Evolutionary conservation across 1,140 invertebrate species (phyloP).

Genomic region (Psilanteris sp.): DNA sequence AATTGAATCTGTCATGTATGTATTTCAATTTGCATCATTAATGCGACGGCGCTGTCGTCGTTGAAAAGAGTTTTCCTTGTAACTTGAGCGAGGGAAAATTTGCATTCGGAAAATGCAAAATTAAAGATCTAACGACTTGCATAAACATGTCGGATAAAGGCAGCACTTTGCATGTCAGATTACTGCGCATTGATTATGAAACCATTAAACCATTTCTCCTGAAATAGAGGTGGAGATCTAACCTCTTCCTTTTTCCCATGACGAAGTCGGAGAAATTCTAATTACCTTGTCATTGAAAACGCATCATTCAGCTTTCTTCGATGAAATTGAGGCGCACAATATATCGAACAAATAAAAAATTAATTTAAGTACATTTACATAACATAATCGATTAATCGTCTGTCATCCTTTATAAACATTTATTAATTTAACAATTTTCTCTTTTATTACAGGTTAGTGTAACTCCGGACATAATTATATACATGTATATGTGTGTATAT

Average conservation of each 20-base stretch:
- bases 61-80: no score
- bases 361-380: constrained; percentile 15
- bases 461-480: no score
- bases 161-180: constrained; percentile 29
- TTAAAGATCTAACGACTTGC: constrained; percentile 29
- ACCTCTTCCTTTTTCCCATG: constrained; percentile 45
- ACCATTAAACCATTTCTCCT: constrained; percentile 42
- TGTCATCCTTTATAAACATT: no score
- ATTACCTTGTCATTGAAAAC: constrained; percentile 48
- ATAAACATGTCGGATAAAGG: constrained; percentile 34
- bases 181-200: constrained; percentile 31
- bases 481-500: no score
- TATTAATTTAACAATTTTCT: no score
- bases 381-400: constrained; percentile 17
- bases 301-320: constrained; percentile 42
- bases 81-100: no score
- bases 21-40: no score
- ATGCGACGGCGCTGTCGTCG: no score
- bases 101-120: constrained; percentile 1
- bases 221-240: constrained; percentile 2
- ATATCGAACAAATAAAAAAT: constrained; percentile 8
- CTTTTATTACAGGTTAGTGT: no score
- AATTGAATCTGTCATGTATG: no score
- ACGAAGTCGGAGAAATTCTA: constrained; percentile 44
- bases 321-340: constrained; percentile 18